phyloP scores from a whole-genome alignment of 2,888 invertebrate genomes.

The Adelphocoris suturalis region DNA sequence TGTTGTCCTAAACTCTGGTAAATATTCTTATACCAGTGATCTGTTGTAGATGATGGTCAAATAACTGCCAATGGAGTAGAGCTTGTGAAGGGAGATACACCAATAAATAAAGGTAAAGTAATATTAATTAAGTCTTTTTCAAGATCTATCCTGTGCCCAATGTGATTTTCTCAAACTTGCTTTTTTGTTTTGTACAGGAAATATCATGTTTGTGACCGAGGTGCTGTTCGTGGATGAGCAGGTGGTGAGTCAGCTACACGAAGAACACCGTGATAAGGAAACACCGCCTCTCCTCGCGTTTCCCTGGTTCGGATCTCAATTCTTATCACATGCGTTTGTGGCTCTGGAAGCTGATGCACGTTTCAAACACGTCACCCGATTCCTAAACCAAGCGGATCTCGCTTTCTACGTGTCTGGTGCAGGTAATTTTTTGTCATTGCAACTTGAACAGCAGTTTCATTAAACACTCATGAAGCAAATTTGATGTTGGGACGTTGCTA shows the following conservation, averaged over 20 bases:
- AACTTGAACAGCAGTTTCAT: not conserved
- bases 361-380: conserved; percentile 82
- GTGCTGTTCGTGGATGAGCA: conserved; percentile 83
- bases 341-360: conserved; percentile 81
- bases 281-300: conserved; percentile 84
- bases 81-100: conserved; percentile 83
- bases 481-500: too few species aligned
- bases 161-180: not conserved
- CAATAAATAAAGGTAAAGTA: conserved; percentile 79
- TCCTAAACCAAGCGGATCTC: conserved; percentile 83
- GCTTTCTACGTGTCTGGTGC: conserved; percentile 83
- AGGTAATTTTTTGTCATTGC: conserved; percentile 73
- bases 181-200: conserved; percentile 77
- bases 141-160: too few species aligned
- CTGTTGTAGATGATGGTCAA: conserved; percentile 74
- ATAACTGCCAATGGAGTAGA: conserved; percentile 82
- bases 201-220: conserved; percentile 83
- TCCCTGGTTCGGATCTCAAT: conserved; percentile 84
- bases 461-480: too few species aligned
- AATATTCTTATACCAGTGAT: not conserved
- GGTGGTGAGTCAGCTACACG: conserved; percentile 83
- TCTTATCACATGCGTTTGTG: conserved; percentile 83
- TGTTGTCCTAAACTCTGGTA: not conserved
- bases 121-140: not conserved
- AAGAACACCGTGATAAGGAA: conserved; percentile 84